Conservation (phyloP, 1,140 invertebrate genomes). For the Coelopa frigida region DNA sequence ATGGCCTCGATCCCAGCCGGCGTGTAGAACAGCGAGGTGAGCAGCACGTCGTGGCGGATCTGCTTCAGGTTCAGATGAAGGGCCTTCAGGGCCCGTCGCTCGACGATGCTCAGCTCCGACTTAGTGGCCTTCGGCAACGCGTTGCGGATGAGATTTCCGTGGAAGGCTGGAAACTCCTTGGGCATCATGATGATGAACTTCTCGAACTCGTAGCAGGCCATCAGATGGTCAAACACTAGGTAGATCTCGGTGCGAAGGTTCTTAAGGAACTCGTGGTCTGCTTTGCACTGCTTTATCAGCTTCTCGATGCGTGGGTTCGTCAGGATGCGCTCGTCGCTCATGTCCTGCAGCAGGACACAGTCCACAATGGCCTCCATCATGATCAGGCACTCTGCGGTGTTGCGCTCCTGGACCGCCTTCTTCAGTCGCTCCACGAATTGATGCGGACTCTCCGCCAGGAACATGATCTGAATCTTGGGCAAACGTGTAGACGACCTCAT, state of each 20-base stretch:
- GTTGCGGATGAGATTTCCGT: constrained; percentile 21
- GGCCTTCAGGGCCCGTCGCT: constrained; percentile 17
- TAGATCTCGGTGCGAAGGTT: constrained; percentile 22
- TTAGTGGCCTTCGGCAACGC: constrained; percentile 22
- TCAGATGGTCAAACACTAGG: constrained; percentile 33
- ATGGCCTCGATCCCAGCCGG: constrained; percentile 29
- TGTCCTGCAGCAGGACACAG: constrained; percentile 33
- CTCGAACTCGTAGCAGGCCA: constrained; percentile 37
- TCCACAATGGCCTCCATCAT: constrained; percentile 38
- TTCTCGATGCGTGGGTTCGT: constrained; percentile 1
- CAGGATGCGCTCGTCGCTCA: constrained; percentile 22
- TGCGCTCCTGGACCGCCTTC: constrained; percentile 24
- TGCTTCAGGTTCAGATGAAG: constrained; percentile 18
- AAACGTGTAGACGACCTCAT: constrained; percentile 27
- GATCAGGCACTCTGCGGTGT: constrained; percentile 30
- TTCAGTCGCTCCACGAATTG: constrained; percentile 28
- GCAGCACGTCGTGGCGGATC: constrained; percentile 17
- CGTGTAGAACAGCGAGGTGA: constrained; percentile 29
- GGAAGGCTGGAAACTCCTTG: constrained; percentile 34
- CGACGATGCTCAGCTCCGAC: constrained; percentile 16
- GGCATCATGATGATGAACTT: constrained; percentile 34
- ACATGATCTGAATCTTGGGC: constrained; percentile 38
- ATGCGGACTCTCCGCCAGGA: constrained; percentile 35
- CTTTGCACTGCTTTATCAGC: background rate
- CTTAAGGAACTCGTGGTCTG: background rate